These are phyloP conservation scores for Microcebus griseorufus DNA, from an alignment of 2,113 vertebrate genomes.

Conservation along the genomic window DNA sequence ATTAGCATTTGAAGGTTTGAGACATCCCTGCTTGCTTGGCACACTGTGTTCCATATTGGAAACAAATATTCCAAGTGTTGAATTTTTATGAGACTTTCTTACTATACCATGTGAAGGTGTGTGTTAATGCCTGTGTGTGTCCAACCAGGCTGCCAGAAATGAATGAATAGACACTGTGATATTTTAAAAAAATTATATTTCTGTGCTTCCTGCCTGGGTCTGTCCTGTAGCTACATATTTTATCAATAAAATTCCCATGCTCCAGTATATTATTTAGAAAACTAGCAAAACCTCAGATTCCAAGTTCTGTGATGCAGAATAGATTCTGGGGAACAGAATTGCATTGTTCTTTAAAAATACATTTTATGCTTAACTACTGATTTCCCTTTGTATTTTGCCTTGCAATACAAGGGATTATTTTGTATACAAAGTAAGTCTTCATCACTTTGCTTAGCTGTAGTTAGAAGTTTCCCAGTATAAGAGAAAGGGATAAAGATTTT, in stretches of 20 bases:
- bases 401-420: neutral
- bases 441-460: neutral
- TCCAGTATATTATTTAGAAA: neutral
- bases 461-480: neutral
- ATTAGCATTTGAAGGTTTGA: neutral
- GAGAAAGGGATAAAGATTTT: neutral
- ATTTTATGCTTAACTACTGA: neutral
- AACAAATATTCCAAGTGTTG: neutral
- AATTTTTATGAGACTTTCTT: neutral
- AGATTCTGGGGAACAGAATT: neutral
- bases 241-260: neutral
- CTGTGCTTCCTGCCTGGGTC: neutral
- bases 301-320: neutral
- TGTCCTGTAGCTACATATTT: neutral
- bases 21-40: neutral
- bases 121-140: neutral
- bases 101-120: neutral
- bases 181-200: neutral
- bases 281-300: neutral
- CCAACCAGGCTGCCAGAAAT: neutral
- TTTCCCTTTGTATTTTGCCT: neutral
- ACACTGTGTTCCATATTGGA: neutral
- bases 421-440: neutral
- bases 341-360: neutral
- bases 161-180: neutral